Base-by-base conservation (phyloP, 2,113 vertebrate species). In the Callocephalon fimbriatum region DNA sequence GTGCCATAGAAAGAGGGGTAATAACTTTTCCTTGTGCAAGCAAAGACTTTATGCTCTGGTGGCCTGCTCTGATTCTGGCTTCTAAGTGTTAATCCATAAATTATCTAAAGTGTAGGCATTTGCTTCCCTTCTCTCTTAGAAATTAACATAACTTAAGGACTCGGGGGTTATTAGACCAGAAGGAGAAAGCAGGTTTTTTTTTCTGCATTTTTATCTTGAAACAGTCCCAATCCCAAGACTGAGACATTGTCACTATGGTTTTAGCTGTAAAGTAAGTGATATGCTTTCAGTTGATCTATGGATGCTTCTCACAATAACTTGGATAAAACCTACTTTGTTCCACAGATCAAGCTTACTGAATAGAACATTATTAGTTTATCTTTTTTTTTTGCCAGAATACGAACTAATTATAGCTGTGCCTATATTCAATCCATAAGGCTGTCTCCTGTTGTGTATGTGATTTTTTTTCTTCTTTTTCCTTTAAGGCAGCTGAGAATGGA, bases 401-500 rank as follows among this genome's bases (percentile, higher is more conserved):
- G 48, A 92, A 53, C 31, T 54, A n/a, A 76, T 47, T 81, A 20
- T 54, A 93, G 31, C n/a, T 79, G 31, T 51, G 27, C 29, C 19
- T 72, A 0, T 53, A 13, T 66, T 81, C 65, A n/a, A 83, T 40
- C 53, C 63, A 13, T 44, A 61, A 85, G 90, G n/a, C 19, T 81
- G 16, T 65, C 40, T 72, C 5, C 26, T 58, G 15, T 76, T 80
- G 27, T 73, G 27, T 82, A 6, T 86, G 42, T 88, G 68, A 32
- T 61, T 81, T 72, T 86, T 74, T 82, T 58, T 86, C 70, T 18
- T 7, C 5, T 26, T 65, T 71, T 65, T 90, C 85, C 67, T 93
- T 95, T 53, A 98, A 99, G 99, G 99, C 99, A 96, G 99, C 99
- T 97, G 97, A 98, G 95, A 99, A 99, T 62, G 99, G 99, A 80